Conservation (phyloP, 2,888 invertebrate species). For the Geotrupes spiniger region DNA sequence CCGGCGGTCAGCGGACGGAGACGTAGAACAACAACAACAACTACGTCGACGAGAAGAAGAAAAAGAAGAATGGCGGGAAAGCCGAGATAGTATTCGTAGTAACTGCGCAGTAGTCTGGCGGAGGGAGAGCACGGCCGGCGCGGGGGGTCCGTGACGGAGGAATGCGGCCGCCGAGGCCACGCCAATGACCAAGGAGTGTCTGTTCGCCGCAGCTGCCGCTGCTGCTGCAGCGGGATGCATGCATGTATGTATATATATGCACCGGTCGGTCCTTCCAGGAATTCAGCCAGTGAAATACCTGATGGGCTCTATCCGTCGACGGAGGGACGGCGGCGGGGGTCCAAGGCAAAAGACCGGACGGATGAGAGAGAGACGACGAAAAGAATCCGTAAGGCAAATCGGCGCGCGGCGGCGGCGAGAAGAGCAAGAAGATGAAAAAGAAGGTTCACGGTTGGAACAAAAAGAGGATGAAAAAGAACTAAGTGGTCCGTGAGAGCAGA, state of each 20-base stretch:
- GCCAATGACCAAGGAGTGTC: constrained; percentile 45
- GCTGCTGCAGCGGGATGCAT: constrained; percentile 28
- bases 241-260: constrained; percentile 24
- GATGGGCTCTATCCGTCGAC: constrained; percentile 16
- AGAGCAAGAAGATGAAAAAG: too few relatives aligned
- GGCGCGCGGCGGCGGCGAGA: too few relatives aligned
- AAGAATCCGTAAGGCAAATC: too few relatives aligned
- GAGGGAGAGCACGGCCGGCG: constrained; percentile 21
- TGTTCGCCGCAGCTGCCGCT: constrained; percentile 15
- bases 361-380: too few relatives aligned
- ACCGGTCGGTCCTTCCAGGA: constrained; percentile 40
- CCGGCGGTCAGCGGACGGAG: too few relatives aligned
- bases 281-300: constrained; percentile 28
- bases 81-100: constrained; percentile 31
- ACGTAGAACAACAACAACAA: too few relatives aligned
- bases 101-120: constrained; percentile 34
- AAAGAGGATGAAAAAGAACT: too few relatives aligned
- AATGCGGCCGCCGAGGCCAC: constrained; percentile 43
- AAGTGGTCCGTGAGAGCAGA: too few relatives aligned
- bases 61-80: constrained; percentile 32
- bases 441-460: too few relatives aligned
- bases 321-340: constrained; percentile 15
- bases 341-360: too few relatives aligned
- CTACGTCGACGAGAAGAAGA: too few relatives aligned
- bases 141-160: constrained; percentile 31